These are phyloP conservation scores for Oophaga sylvatica DNA, from an alignment of 2,797 vertebrate species.

Conservation along the genomic window DNA sequence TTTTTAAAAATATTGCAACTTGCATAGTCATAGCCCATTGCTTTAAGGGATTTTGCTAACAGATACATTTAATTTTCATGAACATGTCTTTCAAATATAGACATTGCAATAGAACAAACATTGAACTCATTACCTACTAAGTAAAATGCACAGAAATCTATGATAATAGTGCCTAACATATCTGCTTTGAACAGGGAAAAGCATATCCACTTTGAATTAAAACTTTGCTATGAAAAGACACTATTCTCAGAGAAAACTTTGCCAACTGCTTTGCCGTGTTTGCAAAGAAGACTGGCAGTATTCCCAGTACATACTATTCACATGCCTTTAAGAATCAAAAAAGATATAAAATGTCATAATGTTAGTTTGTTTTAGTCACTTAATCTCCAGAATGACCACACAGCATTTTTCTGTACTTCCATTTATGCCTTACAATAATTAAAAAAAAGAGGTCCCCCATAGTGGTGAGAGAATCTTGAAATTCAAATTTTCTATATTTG, in stretches of 20 bases:
- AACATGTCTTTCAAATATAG: neutral
- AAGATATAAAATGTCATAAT: neutral
- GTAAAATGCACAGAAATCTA: neutral
- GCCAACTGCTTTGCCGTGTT: slow-evolving; percentile 9
- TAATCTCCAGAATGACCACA: neutral
- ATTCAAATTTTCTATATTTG: too few species aligned
- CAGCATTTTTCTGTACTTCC: neutral
- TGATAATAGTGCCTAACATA: neutral
- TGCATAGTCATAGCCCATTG: neutral
- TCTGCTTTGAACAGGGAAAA: slow-evolving; percentile 19
- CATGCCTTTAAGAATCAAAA: slow-evolving; percentile 3
- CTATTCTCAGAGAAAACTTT: slow-evolving; percentile 1
- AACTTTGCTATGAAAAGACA: neutral
- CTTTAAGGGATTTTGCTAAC: neutral
- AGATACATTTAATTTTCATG: neutral
- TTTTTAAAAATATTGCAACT: too few species aligned
- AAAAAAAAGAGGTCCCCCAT: too few species aligned
- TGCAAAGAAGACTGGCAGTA: slow-evolving; percentile 27
- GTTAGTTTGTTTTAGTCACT: neutral
- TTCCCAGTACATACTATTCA: slow-evolving; percentile 7
- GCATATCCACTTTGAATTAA: slow-evolving; percentile 23
- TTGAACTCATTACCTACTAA: neutral
- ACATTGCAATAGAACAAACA: slow-evolving; percentile 1
- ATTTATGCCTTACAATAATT: too few species aligned
- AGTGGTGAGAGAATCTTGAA: too few species aligned